These are phyloP conservation scores for Cephus pygmeus DNA, from an alignment of 2,888 invertebrate species.

Conservation along the genomic window DNA sequence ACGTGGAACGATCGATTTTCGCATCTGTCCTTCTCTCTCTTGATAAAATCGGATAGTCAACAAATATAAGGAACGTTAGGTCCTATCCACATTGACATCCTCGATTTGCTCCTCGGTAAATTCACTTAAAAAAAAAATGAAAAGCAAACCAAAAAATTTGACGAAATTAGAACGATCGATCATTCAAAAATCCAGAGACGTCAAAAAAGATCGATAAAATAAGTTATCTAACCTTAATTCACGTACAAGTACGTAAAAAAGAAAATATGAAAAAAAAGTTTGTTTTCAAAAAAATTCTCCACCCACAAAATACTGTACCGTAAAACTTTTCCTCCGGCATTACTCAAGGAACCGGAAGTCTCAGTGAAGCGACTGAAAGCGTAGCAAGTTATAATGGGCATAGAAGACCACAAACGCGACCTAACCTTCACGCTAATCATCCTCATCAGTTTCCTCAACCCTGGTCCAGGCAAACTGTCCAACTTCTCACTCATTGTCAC, in stretches of 20 bases:
- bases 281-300: too few species aligned
- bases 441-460: slow-evolving; percentile 14
- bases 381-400: slow-evolving; percentile 19
- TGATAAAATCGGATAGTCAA: neutral
- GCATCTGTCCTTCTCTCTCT: neutral
- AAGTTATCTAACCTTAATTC: too few species aligned
- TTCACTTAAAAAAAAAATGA: too few species aligned
- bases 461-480: neutral
- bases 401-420: slow-evolving; percentile 15
- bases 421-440: slow-evolving; percentile 15
- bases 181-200: too few species aligned
- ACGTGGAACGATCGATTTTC: neutral
- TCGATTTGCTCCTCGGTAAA: too few species aligned
- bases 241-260: too few species aligned
- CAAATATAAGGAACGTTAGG: neutral
- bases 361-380: neutral
- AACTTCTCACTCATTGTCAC: slow-evolving; percentile 4
- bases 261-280: too few species aligned
- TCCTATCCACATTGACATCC: too few species aligned
- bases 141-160: too few species aligned
- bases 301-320: too few species aligned
- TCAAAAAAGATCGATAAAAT: too few species aligned
- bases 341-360: neutral
- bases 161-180: too few species aligned
- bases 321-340: neutral